These are phyloP conservation scores for Pungitius pungitius DNA, from an alignment of 2,113 vertebrate genomes.

Conservation along the genomic window DNA sequence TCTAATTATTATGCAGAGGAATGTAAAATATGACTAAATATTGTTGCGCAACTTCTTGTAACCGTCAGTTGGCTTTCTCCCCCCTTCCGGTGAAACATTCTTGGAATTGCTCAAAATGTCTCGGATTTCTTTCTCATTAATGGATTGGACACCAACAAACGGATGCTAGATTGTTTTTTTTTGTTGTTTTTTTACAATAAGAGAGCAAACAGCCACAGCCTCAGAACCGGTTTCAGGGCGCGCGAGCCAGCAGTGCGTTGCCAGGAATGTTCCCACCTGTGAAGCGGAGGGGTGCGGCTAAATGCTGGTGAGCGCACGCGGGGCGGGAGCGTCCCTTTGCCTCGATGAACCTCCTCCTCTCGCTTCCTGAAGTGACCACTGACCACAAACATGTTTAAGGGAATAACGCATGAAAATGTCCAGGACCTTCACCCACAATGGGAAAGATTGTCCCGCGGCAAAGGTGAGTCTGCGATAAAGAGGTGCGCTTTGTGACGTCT, in stretches of 20 bases:
- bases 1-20: background rate
- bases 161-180: background rate
- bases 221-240: slow-evolving; percentile 37
- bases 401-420: slow-evolving; percentile 19
- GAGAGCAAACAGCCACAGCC: too few species aligned
- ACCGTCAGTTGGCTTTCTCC: background rate
- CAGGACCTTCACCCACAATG: slow-evolving; percentile 27
- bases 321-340: slow-evolving; percentile 37
- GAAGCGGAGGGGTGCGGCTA: slow-evolving; percentile 59
- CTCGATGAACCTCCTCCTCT: slow-evolving; percentile 11
- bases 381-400: slow-evolving; percentile 51
- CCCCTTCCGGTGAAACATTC: background rate
- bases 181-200: too few species aligned
- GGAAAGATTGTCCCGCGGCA: slow-evolving; percentile 1
- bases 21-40: too few species aligned
- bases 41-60: background rate
- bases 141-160: background rate
- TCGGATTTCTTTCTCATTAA: background rate
- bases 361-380: slow-evolving; percentile 64
- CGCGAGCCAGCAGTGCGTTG: slow-evolving; percentile 16
- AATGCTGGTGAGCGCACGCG: slow-evolving; percentile 26
- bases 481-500: background rate
- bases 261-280: slow-evolving; percentile 59
- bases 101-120: background rate
- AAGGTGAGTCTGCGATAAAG: slow-evolving; percentile 50